phyloP scores from a whole-genome alignment of 2,797 vertebrate genomes.

The Syngnathus acus region DNA sequence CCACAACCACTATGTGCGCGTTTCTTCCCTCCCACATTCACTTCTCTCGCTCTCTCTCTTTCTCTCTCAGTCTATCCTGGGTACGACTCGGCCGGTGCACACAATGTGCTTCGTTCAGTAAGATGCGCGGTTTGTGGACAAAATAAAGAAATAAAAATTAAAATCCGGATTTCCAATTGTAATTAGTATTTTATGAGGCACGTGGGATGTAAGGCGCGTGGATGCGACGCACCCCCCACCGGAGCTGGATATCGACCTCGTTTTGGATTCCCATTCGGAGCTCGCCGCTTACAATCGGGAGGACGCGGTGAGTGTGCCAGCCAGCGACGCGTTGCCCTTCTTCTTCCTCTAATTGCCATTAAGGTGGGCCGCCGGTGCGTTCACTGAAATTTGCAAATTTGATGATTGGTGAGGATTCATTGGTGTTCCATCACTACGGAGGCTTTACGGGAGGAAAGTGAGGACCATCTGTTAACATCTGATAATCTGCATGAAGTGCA shows the following conservation, averaged over 20 bases:
- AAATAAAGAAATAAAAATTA: slow-evolving; percentile 30
- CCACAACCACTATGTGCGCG: slow-evolving; percentile 39
- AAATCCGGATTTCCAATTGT: slow-evolving; percentile 31
- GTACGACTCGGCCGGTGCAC: slow-evolving; percentile 61
- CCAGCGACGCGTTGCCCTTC: neutral
- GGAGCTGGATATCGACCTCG: slow-evolving; percentile 1
- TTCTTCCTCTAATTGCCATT: neutral
- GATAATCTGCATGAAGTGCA: neutral
- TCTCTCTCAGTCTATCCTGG: slow-evolving; percentile 19
- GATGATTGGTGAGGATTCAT: neutral
- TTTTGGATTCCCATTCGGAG: slow-evolving; percentile 1
- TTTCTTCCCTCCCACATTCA: slow-evolving; percentile 46
- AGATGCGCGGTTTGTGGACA: slow-evolving; percentile 42
- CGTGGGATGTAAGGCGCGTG: slow-evolving; percentile 48
- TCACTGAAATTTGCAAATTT: neutral
- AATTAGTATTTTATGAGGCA: neutral
- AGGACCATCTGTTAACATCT: neutral
- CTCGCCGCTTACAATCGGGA: neutral
- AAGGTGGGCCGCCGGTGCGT: neutral
- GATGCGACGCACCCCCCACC: neutral
- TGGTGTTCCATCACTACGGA: neutral
- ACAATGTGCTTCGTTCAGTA: slow-evolving; percentile 59
- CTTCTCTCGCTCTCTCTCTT: slow-evolving; percentile 6
- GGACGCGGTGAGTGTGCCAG: slow-evolving; percentile 4
- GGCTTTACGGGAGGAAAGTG: neutral